Percentiles rank a stretch among this genome's conserved stretches.
These are phyloP conservation scores for Helobdella robusta DNA, from an alignment of 2,888 invertebrate species.

Conservation along the genomic window DNA sequence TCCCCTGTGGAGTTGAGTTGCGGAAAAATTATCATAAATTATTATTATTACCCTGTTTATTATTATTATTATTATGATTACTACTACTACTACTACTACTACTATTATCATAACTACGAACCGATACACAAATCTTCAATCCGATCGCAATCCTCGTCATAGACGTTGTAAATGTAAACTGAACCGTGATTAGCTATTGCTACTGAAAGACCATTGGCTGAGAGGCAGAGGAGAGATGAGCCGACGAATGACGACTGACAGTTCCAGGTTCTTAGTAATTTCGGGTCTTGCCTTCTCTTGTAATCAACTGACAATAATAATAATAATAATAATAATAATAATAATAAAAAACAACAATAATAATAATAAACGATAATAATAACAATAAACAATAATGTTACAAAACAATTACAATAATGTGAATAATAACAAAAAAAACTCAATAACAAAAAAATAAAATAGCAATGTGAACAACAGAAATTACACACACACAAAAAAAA, in stretches of 20 bases:
- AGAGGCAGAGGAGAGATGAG: conserved; percentile 58
- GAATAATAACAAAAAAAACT: conserved; percentile 1
- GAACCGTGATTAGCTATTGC: conserved; percentile 60
- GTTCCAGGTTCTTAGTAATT: conserved; percentile 60
- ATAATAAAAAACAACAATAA: conserved; percentile 3
- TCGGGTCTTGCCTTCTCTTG: conserved; percentile 67
- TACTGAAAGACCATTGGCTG: conserved; percentile 69
- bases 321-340: neutral
- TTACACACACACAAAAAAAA: neutral
- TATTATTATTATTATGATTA: neutral
- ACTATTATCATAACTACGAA: conserved; percentile 35
- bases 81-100: too few species aligned
- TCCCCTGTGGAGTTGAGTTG: conserved; percentile 55
- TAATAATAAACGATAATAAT: too few species aligned
- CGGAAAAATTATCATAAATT: too few species aligned
- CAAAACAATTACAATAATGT: too few species aligned
- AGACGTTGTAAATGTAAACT: conserved; percentile 62
- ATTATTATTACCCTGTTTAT: neutral
- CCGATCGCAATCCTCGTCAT: conserved; percentile 59
- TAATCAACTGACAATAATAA: conserved; percentile 60
- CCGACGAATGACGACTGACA: conserved; percentile 35
- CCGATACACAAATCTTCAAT: conserved; percentile 58
- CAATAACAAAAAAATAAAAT: conserved; percentile 6
- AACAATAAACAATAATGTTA: too few species aligned
- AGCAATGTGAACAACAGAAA: neutral